Evolutionary conservation across 53 echinoderm and acorn worm species (phyloP).

Genomic region (Apostichopus leukothele): DNA sequence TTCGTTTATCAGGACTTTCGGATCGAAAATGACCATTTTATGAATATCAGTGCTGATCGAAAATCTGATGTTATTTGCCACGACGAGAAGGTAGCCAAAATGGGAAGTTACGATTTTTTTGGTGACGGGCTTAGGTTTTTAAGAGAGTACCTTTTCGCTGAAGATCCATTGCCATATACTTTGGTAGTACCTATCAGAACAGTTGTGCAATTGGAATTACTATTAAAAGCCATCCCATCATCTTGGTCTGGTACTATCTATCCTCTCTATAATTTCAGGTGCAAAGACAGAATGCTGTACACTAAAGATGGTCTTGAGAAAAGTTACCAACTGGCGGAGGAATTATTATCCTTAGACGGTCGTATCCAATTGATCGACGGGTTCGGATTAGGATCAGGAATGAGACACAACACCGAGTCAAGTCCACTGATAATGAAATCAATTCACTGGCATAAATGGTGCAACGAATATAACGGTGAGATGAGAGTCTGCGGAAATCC

Average conservation of each 20-base stretch:
- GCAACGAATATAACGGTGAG: neutral
- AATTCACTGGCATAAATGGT: neutral
- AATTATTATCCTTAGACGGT: neutral
- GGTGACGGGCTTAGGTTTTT: neutral
- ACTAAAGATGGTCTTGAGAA: neutral
- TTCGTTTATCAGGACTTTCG: conserved; percentile 32
- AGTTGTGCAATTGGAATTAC: neutral
- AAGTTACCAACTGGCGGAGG: neutral
- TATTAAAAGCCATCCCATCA: conserved; percentile 6
- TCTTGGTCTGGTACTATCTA: conserved; percentile 11
- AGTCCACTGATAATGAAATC: conserved; percentile 2
- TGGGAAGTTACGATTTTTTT: neutral
- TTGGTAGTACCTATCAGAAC: neutral
- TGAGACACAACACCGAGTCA: conserved; percentile 10
- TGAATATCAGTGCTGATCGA: neutral
- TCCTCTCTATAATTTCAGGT: neutral
- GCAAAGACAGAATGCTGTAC: neutral
- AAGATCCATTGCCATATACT: neutral
- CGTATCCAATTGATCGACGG: conserved; percentile 7
- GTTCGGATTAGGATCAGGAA: neutral
- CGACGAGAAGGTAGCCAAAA: conserved; percentile 1
- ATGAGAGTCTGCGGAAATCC: conserved; percentile 22
- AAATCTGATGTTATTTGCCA: neutral
- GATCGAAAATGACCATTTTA: neutral
- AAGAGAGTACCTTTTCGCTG: too few relatives aligned